These are phyloP conservation scores for Argyresthia goedartella DNA, from an alignment of 2,888 invertebrate genomes.

Conservation along the genomic window DNA sequence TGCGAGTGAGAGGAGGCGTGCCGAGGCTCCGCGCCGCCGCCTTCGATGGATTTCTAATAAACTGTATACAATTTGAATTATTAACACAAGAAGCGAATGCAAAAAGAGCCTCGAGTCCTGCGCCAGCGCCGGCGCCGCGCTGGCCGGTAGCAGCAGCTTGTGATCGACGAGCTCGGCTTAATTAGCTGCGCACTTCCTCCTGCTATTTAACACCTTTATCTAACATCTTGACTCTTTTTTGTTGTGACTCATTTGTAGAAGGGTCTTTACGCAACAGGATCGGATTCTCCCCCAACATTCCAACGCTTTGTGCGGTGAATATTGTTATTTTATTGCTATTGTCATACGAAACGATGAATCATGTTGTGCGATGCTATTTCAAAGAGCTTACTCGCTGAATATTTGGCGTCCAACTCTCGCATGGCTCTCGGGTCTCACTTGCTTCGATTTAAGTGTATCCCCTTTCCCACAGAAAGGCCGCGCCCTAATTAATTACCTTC, in stretches of 20 bases:
- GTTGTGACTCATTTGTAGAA: conserved; percentile 26
- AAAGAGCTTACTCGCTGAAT: too few relatives aligned
- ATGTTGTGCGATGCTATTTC: too few relatives aligned
- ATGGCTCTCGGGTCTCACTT: too few relatives aligned
- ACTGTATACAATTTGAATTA: conserved; percentile 24
- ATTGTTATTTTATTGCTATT: too few relatives aligned
- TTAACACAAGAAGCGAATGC: too few relatives aligned
- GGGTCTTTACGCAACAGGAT: conserved; percentile 26
- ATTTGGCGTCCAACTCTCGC: too few relatives aligned
- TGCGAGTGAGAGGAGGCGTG: conserved; percentile 14
- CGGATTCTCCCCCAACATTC: conserved; percentile 14
- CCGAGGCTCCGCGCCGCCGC: not conserved
- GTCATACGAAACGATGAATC: too few relatives aligned
- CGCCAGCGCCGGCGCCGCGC: conserved; percentile 4
- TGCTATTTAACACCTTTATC: conserved; percentile 19
- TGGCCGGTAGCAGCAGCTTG: conserved; percentile 6
- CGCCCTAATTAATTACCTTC: conserved; percentile 61
- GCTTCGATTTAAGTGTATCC: too few relatives aligned
- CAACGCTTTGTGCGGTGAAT: not conserved
- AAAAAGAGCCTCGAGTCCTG: too few relatives aligned
- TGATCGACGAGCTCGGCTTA: conserved; percentile 6
- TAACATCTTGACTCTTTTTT: conserved; percentile 19
- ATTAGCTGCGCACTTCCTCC: not conserved
- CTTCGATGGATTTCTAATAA: not conserved
- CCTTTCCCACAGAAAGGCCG: conserved; percentile 32